Evolutionary conservation across 2,888 invertebrate species (phyloP).

Genomic region (Mythimna ferrago): DNA sequence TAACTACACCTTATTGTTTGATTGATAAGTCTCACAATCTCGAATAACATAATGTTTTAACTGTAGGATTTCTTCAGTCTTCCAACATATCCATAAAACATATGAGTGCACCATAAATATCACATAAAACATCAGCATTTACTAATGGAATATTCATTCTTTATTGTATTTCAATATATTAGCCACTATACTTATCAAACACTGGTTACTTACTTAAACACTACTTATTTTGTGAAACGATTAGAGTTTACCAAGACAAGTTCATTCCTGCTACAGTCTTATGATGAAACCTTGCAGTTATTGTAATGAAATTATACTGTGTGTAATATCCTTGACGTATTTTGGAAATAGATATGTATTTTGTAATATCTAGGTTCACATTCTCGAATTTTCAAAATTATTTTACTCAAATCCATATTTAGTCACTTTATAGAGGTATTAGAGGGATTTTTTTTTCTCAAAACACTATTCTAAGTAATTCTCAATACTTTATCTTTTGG

Average conservation of each 20-base stretch:
- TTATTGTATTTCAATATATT: background rate
- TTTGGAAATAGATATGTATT: background rate
- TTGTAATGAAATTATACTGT: background rate
- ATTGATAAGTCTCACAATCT: background rate
- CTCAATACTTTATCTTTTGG: background rate
- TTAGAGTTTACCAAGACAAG: background rate
- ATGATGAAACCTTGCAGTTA: background rate
- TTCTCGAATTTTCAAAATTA: background rate
- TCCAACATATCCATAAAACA: too few species aligned
- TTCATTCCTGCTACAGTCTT: background rate
- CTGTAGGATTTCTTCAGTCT: constrained; percentile 1
- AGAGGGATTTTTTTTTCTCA: background rate
- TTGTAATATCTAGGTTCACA: background rate
- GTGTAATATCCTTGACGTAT: background rate
- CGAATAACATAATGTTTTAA: background rate
- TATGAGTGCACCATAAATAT: constrained; percentile 2
- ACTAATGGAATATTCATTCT: background rate
- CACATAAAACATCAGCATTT: background rate
- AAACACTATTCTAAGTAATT: background rate
- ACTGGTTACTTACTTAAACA: background rate
- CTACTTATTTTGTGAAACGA: background rate
- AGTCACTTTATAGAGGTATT: background rate
- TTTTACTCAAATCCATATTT: background rate
- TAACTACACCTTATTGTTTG: background rate
- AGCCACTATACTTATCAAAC: background rate